phyloP scores from a whole-genome alignment of 53 echinoderm and acorn worm genomes.

The Luidia sarsii region DNA sequence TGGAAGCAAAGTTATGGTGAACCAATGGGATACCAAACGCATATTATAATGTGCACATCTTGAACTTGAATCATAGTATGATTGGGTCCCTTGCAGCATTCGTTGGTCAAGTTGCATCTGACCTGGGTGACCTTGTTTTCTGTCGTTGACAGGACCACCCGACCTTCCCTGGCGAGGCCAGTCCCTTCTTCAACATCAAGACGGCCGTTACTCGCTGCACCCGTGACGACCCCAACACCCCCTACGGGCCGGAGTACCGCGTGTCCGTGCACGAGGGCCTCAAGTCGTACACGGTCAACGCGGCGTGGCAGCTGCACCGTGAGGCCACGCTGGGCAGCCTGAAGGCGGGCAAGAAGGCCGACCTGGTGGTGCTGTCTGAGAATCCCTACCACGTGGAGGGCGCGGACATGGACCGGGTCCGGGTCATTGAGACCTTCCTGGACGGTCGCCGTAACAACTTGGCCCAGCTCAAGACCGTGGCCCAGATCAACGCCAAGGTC shows the following conservation, averaged over 20 bases:
- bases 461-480: constrained; percentile 27
- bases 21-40: no score
- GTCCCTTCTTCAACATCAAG: constrained; percentile 49
- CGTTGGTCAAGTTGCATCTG: no score
- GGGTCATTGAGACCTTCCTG: constrained; percentile 57
- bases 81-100: no score
- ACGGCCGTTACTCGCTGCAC: constrained; percentile 49
- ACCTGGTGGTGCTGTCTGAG: constrained; percentile 51
- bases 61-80: neutral
- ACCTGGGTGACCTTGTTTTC: no score
- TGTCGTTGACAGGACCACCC: constrained; percentile 62
- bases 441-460: constrained; percentile 55
- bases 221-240: constrained; percentile 32
- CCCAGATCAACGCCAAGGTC: constrained; percentile 7
- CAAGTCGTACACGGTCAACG: constrained; percentile 46
- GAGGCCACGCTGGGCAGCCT: constrained; percentile 15
- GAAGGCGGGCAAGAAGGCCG: constrained; percentile 34
- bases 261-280: constrained; percentile 24
- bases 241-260: constrained; percentile 44
- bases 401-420: constrained; percentile 44
- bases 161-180: constrained; percentile 55
- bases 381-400: constrained; percentile 58
- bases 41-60: no score
- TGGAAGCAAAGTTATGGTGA: no score
- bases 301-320: constrained; percentile 54